Evolutionary conservation across 2,113 vertebrate species (phyloP).

Genomic region (Oryzias melastigma): DNA sequence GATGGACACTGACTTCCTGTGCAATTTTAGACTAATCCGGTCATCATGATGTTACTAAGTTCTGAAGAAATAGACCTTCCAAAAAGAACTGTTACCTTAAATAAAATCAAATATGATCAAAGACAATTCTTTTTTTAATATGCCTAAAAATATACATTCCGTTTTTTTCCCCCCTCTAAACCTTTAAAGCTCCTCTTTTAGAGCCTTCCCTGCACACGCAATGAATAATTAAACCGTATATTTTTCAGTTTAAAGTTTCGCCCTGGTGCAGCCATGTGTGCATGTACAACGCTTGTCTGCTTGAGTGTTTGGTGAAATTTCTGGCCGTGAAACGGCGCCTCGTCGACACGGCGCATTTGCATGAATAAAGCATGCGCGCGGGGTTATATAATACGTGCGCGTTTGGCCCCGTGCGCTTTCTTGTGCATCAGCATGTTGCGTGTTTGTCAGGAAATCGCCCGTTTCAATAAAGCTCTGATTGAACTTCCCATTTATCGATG

Average conservation of each 20-base stretch:
- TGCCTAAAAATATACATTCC: neutral
- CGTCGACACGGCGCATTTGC: constrained; percentile 38
- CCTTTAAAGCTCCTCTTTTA: neutral
- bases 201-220: neutral
- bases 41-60: too few species aligned
- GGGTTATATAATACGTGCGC: constrained; percentile 35
- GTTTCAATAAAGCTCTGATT: constrained; percentile 74
- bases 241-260: neutral
- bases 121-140: too few species aligned
- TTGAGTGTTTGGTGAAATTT: constrained; percentile 21
- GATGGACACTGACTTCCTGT: too few species aligned
- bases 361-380: constrained; percentile 30
- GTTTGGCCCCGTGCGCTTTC: neutral
- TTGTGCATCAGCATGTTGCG: constrained; percentile 19
- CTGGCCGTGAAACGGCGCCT: constrained; percentile 34
- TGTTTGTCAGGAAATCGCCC: constrained; percentile 60
- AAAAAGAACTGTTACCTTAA: too few species aligned
- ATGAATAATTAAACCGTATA: neutral
- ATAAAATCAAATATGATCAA: too few species aligned
- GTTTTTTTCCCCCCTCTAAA: neutral
- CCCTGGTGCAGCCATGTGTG: neutral
- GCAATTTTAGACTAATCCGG: too few species aligned
- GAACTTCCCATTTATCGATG: constrained; percentile 71
- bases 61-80: too few species aligned
- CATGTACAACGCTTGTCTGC: constrained; percentile 3